These are phyloP conservation scores for Parnassius smintheus DNA, from an alignment of 2,888 invertebrate species.

Conservation along the genomic window DNA sequence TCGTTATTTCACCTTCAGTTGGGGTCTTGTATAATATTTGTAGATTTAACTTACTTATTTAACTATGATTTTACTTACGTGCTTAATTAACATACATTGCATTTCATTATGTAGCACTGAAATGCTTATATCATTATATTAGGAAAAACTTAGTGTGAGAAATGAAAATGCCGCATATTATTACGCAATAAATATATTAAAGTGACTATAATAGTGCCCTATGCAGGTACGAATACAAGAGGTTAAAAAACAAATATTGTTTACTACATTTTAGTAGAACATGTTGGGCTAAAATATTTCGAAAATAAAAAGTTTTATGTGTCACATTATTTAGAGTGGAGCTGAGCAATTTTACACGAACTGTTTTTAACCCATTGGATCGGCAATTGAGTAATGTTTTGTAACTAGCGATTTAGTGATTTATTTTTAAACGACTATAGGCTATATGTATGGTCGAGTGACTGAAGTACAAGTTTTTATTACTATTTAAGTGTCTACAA, in stretches of 20 bases:
- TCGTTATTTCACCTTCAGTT: too few relatives aligned
- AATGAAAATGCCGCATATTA: too few relatives aligned
- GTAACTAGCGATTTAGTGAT: constrained; percentile 25
- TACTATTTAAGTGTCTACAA: background rate
- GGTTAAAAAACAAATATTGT: background rate
- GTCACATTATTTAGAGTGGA: constrained; percentile 23
- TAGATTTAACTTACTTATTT: too few relatives aligned
- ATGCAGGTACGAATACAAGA: too few relatives aligned
- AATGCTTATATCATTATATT: too few relatives aligned
- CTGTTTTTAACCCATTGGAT: constrained; percentile 19
- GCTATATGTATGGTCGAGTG: background rate
- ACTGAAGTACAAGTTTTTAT: constrained; percentile 19
- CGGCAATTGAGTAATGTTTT: constrained; percentile 25
- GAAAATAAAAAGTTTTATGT: constrained; percentile 18
- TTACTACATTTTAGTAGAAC: background rate
- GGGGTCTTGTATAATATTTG: too few relatives aligned
- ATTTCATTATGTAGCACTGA: too few relatives aligned
- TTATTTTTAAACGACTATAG: constrained; percentile 15
- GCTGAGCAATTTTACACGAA: constrained; percentile 14
- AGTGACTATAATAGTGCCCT: too few relatives aligned
- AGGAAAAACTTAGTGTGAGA: too few relatives aligned
- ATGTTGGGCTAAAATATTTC: constrained; percentile 1
- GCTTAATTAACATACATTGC: too few relatives aligned
- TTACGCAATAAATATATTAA: too few relatives aligned
- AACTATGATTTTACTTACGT: too few relatives aligned